Conservation (phyloP, 1,140 invertebrate species). For the Anastatus disparis region DNA sequence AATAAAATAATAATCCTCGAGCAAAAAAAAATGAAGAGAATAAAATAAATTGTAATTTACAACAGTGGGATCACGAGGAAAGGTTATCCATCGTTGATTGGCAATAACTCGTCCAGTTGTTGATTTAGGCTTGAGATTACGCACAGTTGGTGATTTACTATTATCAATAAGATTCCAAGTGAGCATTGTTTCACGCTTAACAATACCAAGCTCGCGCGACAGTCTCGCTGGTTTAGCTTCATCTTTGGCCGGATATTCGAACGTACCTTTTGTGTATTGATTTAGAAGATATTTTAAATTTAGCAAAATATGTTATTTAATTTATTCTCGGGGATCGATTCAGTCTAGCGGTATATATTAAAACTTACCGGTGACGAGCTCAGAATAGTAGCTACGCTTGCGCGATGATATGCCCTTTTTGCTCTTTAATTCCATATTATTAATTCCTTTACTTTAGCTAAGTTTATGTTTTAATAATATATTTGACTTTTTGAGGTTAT, state of each 20-base stretch:
- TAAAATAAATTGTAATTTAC: slow-evolving; percentile 55
- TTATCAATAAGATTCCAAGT: slow-evolving; percentile 59
- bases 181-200: slow-evolving; percentile 46
- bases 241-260: slow-evolving; percentile 18
- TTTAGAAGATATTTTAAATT: background rate
- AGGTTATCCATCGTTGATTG: slow-evolving; percentile 71
- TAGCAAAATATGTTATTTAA: slow-evolving; percentile 3
- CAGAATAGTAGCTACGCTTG: slow-evolving; percentile 50
- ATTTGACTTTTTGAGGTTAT: too few relatives aligned
- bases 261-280: slow-evolving; percentile 32
- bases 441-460: background rate
- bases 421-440: background rate
- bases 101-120: slow-evolving; percentile 37
- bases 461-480: background rate
- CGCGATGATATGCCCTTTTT: background rate
- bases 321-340: background rate
- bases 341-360: too few relatives aligned
- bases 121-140: slow-evolving; percentile 5
- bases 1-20: too few relatives aligned
- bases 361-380: slow-evolving; percentile 42
- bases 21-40: too few relatives aligned
- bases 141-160: slow-evolving; percentile 38
- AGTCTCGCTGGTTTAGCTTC: background rate
- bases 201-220: background rate
- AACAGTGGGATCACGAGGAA: slow-evolving; percentile 69